A percentile compares a stretch with the other conserved stretches of the same genome.
phyloP scores from a whole-genome alignment of 2,797 vertebrate species.

The Coendou prehensilis region DNA sequence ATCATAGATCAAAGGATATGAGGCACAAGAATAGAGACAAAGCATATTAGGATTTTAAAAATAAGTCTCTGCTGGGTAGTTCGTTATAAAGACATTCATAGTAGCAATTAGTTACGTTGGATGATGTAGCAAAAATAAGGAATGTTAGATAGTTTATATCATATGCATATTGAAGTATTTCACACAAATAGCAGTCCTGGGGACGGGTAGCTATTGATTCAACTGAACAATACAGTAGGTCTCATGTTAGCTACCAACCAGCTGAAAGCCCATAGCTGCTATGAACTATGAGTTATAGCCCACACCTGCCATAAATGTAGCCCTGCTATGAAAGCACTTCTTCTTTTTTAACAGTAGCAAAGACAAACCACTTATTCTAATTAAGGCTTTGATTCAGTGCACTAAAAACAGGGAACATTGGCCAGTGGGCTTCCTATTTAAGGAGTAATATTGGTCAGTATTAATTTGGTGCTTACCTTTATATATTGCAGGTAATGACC shows the following conservation, averaged over 20 bases:
- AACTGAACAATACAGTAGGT: neutral
- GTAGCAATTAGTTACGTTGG: slow-evolving; percentile 22
- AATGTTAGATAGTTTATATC: neutral
- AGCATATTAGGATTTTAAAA: slow-evolving; percentile 42
- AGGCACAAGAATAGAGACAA: neutral
- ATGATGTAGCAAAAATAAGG: slow-evolving; percentile 36
- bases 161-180: neutral
- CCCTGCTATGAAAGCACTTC: neutral
- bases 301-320: neutral
- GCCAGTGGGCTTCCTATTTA: neutral
- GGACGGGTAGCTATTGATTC: slow-evolving; percentile 28
- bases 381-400: neutral
- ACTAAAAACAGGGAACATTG: neutral
- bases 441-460: neutral
- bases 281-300: neutral
- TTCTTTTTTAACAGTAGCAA: neutral
- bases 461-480: neutral
- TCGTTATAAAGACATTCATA: slow-evolving; percentile 39
- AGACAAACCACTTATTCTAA: slow-evolving; percentile 29
- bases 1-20: slow-evolving; percentile 18
- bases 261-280: neutral
- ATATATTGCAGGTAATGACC: neutral
- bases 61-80: neutral
- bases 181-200: slow-evolving; percentile 20
- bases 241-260: neutral